A percentile compares a stretch with the other conserved stretches of the same genome.
phyloP scores from a whole-genome alignment of 1,140 invertebrate species.

The Drosophila varians region DNA sequence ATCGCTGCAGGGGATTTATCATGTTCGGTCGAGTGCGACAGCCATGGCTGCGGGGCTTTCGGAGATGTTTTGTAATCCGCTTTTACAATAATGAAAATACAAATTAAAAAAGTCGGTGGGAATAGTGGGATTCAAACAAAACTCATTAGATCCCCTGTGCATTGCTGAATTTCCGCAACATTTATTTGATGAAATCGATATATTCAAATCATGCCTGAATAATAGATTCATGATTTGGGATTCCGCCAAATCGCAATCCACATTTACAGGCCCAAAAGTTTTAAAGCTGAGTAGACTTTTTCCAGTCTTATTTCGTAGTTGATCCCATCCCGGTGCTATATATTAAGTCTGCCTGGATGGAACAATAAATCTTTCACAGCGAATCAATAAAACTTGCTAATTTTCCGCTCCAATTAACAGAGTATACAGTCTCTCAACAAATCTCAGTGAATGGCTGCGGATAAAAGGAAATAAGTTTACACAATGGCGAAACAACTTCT shows the following conservation, averaged over 20 bases:
- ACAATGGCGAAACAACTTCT: slow-evolving; percentile 38
- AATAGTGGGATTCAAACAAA: background rate
- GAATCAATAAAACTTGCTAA: slow-evolving; percentile 76
- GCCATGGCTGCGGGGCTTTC: slow-evolving; percentile 30
- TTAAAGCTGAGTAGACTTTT: slow-evolving; percentile 25
- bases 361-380: slow-evolving; percentile 68
- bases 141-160: slow-evolving; percentile 18
- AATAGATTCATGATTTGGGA: slow-evolving; percentile 14
- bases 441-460: slow-evolving; percentile 29
- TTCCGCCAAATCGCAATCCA: slow-evolving; percentile 13
- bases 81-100: slow-evolving; percentile 72
- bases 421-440: slow-evolving; percentile 53
- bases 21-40: slow-evolving; percentile 43
- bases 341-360: slow-evolving; percentile 10
- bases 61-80: slow-evolving; percentile 64
- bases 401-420: slow-evolving; percentile 76
- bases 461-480: slow-evolving; percentile 48
- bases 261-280: slow-evolving; percentile 10
- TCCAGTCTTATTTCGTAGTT: background rate
- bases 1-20: slow-evolving; percentile 53
- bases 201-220: slow-evolving; percentile 53
- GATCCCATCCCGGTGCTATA: slow-evolving; percentile 1
- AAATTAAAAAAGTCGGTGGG: slow-evolving; percentile 7
- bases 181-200: slow-evolving; percentile 39
- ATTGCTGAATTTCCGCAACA: slow-evolving; percentile 11